Conservation (phyloP, 2,113 vertebrate genomes). For the Uria aalge region DNA sequence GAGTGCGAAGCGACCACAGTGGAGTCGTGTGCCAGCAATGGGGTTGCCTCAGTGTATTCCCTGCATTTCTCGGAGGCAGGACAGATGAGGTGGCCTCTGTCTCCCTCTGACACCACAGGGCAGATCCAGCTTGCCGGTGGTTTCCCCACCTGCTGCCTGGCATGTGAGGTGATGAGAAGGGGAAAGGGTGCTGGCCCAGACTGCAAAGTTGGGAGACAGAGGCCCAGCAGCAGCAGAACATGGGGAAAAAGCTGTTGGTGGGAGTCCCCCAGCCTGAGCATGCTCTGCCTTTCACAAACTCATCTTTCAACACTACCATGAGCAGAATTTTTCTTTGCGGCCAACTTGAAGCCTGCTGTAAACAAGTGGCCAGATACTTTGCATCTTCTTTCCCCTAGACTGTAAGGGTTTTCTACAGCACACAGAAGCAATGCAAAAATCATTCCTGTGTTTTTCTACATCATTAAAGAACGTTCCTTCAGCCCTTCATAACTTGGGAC, state of each 20-base stretch:
- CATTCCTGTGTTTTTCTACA: not conserved
- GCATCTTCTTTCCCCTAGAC: not conserved
- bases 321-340: not conserved
- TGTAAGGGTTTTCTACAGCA: not conserved
- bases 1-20: fast-evolving
- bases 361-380: not conserved
- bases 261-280: not conserved
- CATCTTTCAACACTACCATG: not conserved
- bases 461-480: not conserved
- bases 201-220: fast-evolving
- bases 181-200: not conserved
- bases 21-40: not conserved
- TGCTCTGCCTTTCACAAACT: not conserved
- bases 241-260: not conserved
- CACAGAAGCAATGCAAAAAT: not conserved
- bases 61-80: not conserved
- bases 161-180: not conserved
- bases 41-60: not conserved
- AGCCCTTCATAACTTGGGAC: not conserved
- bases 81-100: not conserved
- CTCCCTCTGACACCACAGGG: not conserved
- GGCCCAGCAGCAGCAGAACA: not conserved
- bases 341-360: not conserved
- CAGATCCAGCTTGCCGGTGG: not conserved
- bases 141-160: not conserved